Percentiles rank a stretch among this genome's conserved stretches.
These are phyloP conservation scores for Sebastes matsubarae DNA, from an alignment of 2,797 vertebrate genomes.

Conservation along the genomic window DNA sequence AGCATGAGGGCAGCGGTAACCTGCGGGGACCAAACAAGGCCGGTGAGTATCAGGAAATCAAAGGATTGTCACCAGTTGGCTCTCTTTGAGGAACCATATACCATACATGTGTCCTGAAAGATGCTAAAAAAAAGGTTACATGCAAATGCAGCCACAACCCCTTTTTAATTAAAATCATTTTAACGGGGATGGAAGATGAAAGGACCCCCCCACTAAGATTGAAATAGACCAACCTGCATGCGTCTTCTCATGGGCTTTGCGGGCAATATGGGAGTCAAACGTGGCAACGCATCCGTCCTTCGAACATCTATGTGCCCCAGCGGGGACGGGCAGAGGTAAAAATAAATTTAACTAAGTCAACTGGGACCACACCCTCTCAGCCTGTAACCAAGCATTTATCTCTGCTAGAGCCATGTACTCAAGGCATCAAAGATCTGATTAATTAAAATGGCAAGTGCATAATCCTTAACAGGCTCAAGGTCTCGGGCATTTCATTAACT, in stretches of 20 bases:
- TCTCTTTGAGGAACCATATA: neutral
- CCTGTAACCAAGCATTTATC: neutral
- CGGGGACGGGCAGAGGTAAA: neutral
- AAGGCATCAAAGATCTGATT: neutral
- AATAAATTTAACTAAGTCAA: neutral
- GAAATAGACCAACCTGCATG: conserved; percentile 75
- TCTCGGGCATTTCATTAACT: neutral
- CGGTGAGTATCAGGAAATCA: neutral
- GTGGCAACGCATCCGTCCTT: conserved; percentile 65
- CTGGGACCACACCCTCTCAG: neutral
- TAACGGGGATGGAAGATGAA: neutral
- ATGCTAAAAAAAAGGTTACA: neutral
- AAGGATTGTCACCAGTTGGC: neutral
- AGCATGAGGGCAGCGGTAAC: conserved; percentile 77
- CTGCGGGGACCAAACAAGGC: conserved; percentile 58
- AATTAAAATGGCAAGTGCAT: neutral
- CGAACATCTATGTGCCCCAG: conserved; percentile 68
- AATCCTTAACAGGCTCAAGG: neutral
- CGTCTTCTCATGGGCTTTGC: conserved; percentile 81
- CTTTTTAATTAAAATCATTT: conserved; percentile 33
- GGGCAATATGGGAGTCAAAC: conserved; percentile 71
- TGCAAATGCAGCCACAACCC: neutral
- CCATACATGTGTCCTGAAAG: neutral
- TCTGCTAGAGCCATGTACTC: neutral
- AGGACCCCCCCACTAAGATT: neutral